Conservation (phyloP, 2,888 invertebrate species). For the Thymelicus acteon region DNA sequence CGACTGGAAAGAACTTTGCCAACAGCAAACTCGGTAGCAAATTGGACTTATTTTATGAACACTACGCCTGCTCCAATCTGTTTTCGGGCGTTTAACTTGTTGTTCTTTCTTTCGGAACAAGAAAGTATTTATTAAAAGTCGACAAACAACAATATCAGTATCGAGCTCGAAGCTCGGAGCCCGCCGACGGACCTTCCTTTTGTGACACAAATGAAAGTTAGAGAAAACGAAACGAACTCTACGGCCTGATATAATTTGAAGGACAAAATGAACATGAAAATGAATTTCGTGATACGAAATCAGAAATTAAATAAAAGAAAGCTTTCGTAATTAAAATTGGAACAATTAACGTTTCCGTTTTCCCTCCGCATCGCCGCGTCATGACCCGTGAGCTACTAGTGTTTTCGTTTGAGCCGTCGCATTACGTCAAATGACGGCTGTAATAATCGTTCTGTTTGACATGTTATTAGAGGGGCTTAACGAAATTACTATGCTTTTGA, state of each 20-base stretch:
- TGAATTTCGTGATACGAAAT: conserved; percentile 44
- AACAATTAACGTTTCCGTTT: conserved; percentile 43
- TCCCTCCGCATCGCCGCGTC: conserved; percentile 15
- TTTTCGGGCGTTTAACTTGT: conserved; percentile 28
- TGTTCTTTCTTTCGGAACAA: conserved; percentile 24
- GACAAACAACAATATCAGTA: conserved; percentile 11
- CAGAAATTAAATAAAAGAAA: conserved; percentile 47
- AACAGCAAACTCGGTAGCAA: conserved; percentile 47
- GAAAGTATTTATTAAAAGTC: conserved; percentile 24
- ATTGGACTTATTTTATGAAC: conserved; percentile 39
- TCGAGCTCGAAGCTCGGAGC: background rate
- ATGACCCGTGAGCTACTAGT: conserved; percentile 31
- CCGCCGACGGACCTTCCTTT: background rate
- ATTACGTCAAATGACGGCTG: conserved; percentile 40
- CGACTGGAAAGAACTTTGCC: conserved; percentile 55
- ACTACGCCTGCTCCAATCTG: conserved; percentile 36
- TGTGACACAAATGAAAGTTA: conserved; percentile 27
- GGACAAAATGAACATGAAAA: conserved; percentile 59
- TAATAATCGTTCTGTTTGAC: conserved; percentile 19
- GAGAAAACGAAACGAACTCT: conserved; percentile 37
- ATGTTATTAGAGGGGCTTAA: background rate
- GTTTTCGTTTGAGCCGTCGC: conserved; percentile 40
- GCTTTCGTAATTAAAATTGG: conserved; percentile 44
- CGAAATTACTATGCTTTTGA: background rate
- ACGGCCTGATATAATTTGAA: conserved; percentile 39